These are phyloP conservation scores for Ceratoteleas bidentatus DNA, from an alignment of 1,140 invertebrate genomes.

Conservation along the genomic window DNA sequence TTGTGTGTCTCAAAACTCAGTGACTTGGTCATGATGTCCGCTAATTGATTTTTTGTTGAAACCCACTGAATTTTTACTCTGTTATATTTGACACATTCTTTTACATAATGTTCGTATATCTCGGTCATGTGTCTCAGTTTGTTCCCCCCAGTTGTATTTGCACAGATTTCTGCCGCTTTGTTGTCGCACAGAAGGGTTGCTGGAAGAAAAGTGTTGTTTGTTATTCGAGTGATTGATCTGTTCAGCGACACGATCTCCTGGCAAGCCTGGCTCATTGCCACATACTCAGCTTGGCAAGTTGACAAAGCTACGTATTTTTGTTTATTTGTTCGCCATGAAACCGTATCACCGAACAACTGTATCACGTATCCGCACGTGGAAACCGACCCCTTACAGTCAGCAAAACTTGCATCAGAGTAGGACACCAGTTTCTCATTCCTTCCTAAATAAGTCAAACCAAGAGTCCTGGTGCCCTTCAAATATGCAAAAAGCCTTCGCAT, in stretches of 20 bases:
- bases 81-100: neutral
- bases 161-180: conserved; percentile 13
- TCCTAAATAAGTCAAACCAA: neutral
- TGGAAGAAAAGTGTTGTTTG: conserved; percentile 1
- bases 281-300: conserved; percentile 35
- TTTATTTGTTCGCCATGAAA: conserved; percentile 23
- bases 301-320: conserved; percentile 9
- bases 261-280: conserved; percentile 34
- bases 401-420: conserved; percentile 27
- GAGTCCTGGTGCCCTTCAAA: conserved; percentile 13
- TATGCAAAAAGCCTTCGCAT: conserved; percentile 11
- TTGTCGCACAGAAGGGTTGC: neutral
- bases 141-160: conserved; percentile 8
- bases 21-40: neutral
- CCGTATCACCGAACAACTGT: conserved; percentile 25
- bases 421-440: neutral
- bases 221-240: conserved; percentile 4
- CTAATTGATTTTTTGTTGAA: conserved; percentile 1
- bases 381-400: conserved; percentile 26
- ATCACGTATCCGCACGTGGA: conserved; percentile 23
- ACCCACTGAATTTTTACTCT: conserved; percentile 8
- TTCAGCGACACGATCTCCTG: conserved; percentile 20
- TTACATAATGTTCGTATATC: no score
- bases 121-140: neutral
- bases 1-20: neutral